These are phyloP conservation scores for Amphipoea oculea DNA, from an alignment of 2,888 invertebrate genomes.

Conservation along the genomic window DNA sequence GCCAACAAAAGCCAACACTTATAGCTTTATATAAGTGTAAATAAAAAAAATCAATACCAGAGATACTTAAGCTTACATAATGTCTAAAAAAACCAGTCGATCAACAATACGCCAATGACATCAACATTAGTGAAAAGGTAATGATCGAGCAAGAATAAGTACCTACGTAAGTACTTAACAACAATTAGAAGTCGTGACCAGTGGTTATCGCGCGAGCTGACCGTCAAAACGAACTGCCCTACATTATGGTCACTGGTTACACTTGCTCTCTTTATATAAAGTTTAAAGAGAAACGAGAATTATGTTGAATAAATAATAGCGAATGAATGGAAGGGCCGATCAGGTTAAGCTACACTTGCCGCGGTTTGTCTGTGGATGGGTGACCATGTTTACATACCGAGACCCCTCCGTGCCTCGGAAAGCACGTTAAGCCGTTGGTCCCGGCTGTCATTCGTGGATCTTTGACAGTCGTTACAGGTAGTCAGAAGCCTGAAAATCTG, in stretches of 20 bases:
- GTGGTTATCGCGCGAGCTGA: slow-evolving; percentile 32
- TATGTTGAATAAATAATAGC: background rate
- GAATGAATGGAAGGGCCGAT: background rate
- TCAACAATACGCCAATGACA: slow-evolving; percentile 4
- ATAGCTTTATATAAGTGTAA: too few relatives aligned
- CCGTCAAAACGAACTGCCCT: slow-evolving; percentile 48
- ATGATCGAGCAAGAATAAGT: slow-evolving; percentile 2
- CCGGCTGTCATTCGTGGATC: too few relatives aligned
- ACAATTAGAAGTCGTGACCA: slow-evolving; percentile 49
- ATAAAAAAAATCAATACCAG: background rate
- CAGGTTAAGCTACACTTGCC: too few relatives aligned
- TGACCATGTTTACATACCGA: too few relatives aligned
- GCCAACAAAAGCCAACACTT: background rate
- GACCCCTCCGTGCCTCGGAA: too few relatives aligned
- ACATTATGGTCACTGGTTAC: slow-evolving; percentile 29
- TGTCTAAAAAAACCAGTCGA: background rate
- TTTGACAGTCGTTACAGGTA: too few relatives aligned
- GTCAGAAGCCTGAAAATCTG: too few relatives aligned
- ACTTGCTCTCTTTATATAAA: slow-evolving; percentile 19
- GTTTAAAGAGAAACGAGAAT: background rate
- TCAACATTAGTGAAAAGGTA: slow-evolving; percentile 12
- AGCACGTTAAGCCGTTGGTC: too few relatives aligned
- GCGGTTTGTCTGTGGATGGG: too few relatives aligned
- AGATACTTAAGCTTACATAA: background rate
- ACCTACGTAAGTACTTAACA: background rate